Evolutionary conservation across 2,797 vertebrate genomes (phyloP).

Genomic region (Hippoglossus hippoglossus): DNA sequence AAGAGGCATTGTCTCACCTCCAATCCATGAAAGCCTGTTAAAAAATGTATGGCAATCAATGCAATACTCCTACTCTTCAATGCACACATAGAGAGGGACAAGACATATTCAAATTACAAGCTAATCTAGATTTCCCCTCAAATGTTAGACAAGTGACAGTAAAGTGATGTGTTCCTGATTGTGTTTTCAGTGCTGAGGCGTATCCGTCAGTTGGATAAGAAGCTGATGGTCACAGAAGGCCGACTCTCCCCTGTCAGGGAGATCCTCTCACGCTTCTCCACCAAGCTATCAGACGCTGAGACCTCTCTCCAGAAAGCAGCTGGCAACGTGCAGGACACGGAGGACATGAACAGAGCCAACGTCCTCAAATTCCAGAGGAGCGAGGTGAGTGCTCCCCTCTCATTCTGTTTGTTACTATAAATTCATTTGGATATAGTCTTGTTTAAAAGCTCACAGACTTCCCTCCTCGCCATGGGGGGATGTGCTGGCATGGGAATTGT

Average conservation of each 20-base stretch:
- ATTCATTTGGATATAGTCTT: constrained; percentile 9
- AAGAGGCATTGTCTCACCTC: no score
- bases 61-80: no score
- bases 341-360: constrained; percentile 85
- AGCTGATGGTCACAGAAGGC: constrained; percentile 83
- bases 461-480: constrained; percentile 11
- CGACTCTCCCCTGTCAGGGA: constrained; percentile 86
- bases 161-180: background rate
- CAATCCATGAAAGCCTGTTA: no score
- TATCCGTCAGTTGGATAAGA: constrained; percentile 84
- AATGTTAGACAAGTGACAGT: background rate
- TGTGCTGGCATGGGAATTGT: constrained; percentile 16
- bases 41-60: no score
- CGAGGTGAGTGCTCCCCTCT: constrained; percentile 80
- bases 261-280: constrained; percentile 82
- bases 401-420: constrained; percentile 7
- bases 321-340: constrained; percentile 75
- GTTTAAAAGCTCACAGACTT: background rate
- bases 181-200: constrained; percentile 74
- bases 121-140: background rate
- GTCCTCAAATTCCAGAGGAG: constrained; percentile 82
- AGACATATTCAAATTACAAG: background rate
- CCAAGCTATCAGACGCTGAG: constrained; percentile 85
- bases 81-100: no score
- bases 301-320: constrained; percentile 83